phyloP scores from a whole-genome alignment of 2,113 vertebrate genomes.

The Melospiza melodia region DNA sequence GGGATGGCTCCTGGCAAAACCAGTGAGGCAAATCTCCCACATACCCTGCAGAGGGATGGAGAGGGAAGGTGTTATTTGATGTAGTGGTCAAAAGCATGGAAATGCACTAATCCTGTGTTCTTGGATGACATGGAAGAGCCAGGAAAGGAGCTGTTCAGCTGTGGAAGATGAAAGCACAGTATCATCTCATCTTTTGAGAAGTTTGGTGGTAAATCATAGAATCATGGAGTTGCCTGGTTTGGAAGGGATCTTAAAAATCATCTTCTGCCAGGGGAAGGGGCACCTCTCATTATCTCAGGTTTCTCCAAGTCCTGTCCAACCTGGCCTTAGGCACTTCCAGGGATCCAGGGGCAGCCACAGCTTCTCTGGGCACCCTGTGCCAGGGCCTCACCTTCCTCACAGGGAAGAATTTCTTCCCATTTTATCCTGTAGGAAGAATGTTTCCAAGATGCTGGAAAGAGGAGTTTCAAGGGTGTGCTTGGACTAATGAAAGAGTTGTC shows the following conservation, averaged over 20 bases:
- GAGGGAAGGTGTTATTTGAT: neutral
- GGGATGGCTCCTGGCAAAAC: neutral
- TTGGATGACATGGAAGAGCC: neutral
- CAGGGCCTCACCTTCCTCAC: accelerated
- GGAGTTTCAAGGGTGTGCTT: neutral
- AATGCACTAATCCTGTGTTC: neutral
- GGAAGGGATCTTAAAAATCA: neutral
- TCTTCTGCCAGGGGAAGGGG: neutral
- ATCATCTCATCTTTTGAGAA: neutral
- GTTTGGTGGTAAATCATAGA: neutral
- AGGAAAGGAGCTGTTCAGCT: neutral
- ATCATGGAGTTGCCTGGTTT: neutral
- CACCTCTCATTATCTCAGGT: accelerated
- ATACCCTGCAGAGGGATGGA: neutral
- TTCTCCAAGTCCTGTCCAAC: accelerated
- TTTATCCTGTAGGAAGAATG: neutral
- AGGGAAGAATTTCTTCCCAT: neutral
- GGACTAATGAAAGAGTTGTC: neutral
- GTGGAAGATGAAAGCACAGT: neutral
- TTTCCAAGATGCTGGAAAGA: neutral
- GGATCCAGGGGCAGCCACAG: neutral
- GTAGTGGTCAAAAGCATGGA: neutral
- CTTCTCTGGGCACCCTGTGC: neutral
- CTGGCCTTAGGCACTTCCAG: neutral
- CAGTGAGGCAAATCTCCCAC: neutral